Percentiles rank a stretch among this genome's conserved stretches.
Evolutionary conservation across 2,797 vertebrate species (phyloP).

Genomic region (Cheirogaleus major): DNA sequence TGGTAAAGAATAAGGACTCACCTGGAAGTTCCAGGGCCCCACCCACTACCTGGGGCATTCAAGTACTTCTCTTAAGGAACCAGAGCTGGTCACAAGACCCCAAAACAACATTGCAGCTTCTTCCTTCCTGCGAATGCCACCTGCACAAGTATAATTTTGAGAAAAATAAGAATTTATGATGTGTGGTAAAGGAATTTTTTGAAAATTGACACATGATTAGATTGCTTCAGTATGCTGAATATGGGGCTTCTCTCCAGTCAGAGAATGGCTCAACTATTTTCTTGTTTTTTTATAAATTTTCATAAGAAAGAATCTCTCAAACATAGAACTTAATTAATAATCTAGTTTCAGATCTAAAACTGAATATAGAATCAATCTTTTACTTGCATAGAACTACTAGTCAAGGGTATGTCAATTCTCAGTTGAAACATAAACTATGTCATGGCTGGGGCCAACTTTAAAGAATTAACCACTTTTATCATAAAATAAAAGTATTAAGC

Average conservation of each 20-base stretch:
- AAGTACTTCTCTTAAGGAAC: too few relatives aligned
- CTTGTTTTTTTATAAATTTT: neutral
- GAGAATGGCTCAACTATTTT: neutral
- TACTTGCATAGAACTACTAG: neutral
- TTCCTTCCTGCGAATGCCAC: too few relatives aligned
- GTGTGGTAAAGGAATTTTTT: neutral
- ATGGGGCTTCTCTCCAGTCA: neutral
- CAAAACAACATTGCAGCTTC: too few relatives aligned
- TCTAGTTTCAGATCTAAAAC: conserved; percentile 12
- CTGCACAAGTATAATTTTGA: neutral
- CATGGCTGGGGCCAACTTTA: neutral
- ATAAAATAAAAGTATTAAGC: neutral
- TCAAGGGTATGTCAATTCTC: neutral
- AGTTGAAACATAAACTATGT: neutral
- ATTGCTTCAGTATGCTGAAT: neutral
- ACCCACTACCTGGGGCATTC: too few relatives aligned
- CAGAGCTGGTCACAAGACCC: too few relatives aligned
- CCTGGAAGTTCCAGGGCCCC: too few relatives aligned
- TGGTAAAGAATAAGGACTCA: too few relatives aligned
- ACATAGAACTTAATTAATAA: neutral
- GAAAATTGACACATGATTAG: neutral
- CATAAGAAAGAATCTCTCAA: neutral
- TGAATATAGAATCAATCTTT: neutral
- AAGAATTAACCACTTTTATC: conserved; percentile 32
- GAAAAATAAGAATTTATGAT: neutral